Conservation (phyloP, 1,140 invertebrate species). For the Charaxes varanes region DNA sequence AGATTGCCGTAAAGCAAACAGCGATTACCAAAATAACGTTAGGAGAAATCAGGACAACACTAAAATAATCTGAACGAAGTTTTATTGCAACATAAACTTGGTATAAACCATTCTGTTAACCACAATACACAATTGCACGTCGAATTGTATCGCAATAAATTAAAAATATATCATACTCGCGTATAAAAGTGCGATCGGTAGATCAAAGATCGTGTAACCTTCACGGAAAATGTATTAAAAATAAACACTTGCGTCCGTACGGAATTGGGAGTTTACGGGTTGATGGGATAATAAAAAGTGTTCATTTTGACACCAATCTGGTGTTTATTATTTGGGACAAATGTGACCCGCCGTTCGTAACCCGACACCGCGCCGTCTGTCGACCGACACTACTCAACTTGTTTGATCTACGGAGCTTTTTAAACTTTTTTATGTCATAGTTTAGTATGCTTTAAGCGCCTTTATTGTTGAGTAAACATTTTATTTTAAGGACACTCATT, state of each 20-base stretch:
- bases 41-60: constrained; percentile 40
- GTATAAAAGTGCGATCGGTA: constrained; percentile 34
- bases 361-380: constrained; percentile 56
- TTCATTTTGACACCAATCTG: constrained; percentile 70
- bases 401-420: constrained; percentile 74
- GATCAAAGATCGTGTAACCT: constrained; percentile 42
- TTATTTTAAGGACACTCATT: constrained; percentile 48
- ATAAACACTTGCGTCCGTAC: constrained; percentile 39
- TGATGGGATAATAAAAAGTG: constrained; percentile 68
- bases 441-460: constrained; percentile 63
- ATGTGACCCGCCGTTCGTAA: constrained; percentile 58
- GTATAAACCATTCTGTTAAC: constrained; percentile 40
- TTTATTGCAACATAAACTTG: constrained; percentile 53
- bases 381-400: constrained; percentile 57
- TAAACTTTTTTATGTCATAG: constrained; percentile 72
- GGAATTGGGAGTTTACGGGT: constrained; percentile 50
- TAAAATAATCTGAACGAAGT: constrained; percentile 38
- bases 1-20: constrained; percentile 22
- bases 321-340: constrained; percentile 70
- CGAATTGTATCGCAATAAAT: constrained; percentile 35
- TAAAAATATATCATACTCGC: constrained; percentile 24
- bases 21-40: constrained; percentile 30
- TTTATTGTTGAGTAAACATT: constrained; percentile 70
- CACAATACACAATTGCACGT: constrained; percentile 37
- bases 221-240: constrained; percentile 59